Evolutionary conservation across 2,888 invertebrate genomes (phyloP).

Genomic region (Erebia aethiops): DNA sequence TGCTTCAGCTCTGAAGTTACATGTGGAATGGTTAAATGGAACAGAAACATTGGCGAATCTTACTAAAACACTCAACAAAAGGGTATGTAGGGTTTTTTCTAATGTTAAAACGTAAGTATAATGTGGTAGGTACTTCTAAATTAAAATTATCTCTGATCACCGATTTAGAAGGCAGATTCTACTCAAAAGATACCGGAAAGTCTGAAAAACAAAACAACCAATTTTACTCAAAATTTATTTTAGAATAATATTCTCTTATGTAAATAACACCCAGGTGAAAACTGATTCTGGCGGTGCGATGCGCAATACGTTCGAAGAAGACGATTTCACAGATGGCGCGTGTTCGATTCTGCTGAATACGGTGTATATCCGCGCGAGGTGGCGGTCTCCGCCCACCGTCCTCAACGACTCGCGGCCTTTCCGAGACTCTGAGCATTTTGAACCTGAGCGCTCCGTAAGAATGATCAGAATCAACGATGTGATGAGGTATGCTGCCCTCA

Average conservation of each 20-base stretch:
- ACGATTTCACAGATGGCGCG: conserved; percentile 60
- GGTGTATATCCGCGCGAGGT: conserved; percentile 66
- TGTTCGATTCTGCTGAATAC: conserved; percentile 61
- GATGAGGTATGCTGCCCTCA: conserved; percentile 64
- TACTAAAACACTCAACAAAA: conserved; percentile 56
- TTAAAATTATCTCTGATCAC: too few relatives aligned
- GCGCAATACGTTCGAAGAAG: conserved; percentile 69
- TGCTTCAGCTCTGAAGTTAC: conserved; percentile 51
- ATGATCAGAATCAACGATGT: conserved; percentile 75
- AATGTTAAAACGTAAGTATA: neutral
- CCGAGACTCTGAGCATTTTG: conserved; percentile 48
- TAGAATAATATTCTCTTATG: neutral
- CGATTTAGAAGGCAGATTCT: too few relatives aligned
- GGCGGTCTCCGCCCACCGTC: conserved; percentile 73
- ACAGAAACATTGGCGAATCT: conserved; percentile 55
- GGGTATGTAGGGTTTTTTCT: conserved; percentile 51
- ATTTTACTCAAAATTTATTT: neutral
- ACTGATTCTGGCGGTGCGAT: conserved; percentile 67
- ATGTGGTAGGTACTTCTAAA: neutral
- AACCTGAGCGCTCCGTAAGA: conserved; percentile 52
- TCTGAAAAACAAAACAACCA: too few relatives aligned
- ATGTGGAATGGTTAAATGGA: conserved; percentile 53
- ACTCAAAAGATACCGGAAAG: too few relatives aligned
- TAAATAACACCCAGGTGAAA: conserved; percentile 57
- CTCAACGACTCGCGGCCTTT: conserved; percentile 68